Conservation (phyloP, 2,888 invertebrate genomes). For the Drosophila limbata region DNA sequence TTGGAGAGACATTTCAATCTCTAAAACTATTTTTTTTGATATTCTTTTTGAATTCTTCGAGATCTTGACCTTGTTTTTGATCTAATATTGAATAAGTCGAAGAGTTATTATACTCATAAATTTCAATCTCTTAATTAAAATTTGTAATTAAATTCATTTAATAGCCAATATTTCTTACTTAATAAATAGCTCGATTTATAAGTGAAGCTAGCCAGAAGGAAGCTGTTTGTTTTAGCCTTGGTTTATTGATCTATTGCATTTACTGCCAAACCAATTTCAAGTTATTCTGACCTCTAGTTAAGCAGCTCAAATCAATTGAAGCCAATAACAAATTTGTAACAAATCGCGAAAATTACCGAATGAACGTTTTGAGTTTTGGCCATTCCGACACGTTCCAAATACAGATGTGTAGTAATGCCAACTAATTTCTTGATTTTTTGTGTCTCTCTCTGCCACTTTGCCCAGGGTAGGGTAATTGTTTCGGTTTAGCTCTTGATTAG, state of each 20-base stretch:
- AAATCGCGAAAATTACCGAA: constrained; percentile 39
- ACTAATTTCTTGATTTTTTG: constrained; percentile 48
- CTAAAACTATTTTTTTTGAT: neutral
- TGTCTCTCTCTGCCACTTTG: constrained; percentile 6
- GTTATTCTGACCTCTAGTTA: constrained; percentile 34
- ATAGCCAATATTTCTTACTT: neutral
- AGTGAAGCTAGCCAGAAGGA: neutral
- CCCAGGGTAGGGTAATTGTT: constrained; percentile 43
- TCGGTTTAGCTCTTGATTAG: constrained; percentile 53
- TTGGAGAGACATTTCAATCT: neutral
- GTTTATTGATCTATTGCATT: constrained; percentile 28
- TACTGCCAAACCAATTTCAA: constrained; percentile 14
- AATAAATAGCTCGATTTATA: neutral
- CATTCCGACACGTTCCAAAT: constrained; percentile 43
- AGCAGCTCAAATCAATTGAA: constrained; percentile 38
- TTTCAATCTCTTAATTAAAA: neutral
- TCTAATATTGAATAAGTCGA: too few relatives aligned
- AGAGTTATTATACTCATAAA: neutral
- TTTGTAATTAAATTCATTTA: neutral
- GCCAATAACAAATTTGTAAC: constrained; percentile 38
- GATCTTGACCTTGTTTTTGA: neutral
- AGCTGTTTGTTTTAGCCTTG: constrained; percentile 32
- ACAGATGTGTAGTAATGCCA: constrained; percentile 38
- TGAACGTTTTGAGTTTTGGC: constrained; percentile 30
- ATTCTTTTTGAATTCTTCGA: neutral